Percentiles rank a stretch among this genome's conserved stretches.
phyloP scores from a whole-genome alignment of 2,888 invertebrate genomes.

The Sinohyriopsis cumingii region DNA sequence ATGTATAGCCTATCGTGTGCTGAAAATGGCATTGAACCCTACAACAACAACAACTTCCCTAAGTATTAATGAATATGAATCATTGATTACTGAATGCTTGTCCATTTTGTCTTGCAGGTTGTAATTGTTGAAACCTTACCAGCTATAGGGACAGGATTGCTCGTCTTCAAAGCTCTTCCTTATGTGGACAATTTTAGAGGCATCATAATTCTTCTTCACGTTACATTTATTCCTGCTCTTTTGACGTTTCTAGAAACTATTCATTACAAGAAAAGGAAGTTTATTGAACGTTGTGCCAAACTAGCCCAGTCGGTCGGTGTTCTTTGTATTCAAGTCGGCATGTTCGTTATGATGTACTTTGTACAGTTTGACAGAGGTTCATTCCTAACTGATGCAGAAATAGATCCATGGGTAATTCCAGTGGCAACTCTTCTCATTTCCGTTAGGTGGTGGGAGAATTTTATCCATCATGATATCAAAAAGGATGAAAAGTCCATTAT shows the following conservation, averaged over 20 bases:
- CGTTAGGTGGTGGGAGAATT: conserved; percentile 98
- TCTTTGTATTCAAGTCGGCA: conserved; percentile 28
- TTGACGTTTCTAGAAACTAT: conserved; percentile 42
- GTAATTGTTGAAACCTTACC: conserved; percentile 17
- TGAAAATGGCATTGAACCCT: too few relatives aligned
- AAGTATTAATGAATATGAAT: background rate
- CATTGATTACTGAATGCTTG: background rate
- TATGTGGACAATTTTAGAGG: conserved; percentile 36
- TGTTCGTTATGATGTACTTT: conserved; percentile 12
- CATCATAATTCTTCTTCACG: conserved; percentile 46
- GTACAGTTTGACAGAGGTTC: background rate
- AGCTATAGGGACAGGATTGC: conserved; percentile 28
- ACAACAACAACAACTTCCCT: too few relatives aligned
- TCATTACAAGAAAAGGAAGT: conserved; percentile 8
- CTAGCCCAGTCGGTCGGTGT: conserved; percentile 15
- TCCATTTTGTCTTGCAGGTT: conserved; percentile 17
- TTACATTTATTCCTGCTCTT: conserved; percentile 53
- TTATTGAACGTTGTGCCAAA: conserved; percentile 3
- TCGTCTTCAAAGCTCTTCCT: conserved; percentile 62
- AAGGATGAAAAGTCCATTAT: background rate
- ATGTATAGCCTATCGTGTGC: too few relatives aligned
- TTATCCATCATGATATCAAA: conserved; percentile 7
- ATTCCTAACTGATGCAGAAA: background rate
- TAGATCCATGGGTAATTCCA: conserved; percentile 81
- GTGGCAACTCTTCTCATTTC: conserved; percentile 88